A percentile compares a stretch with the other conserved stretches of the same genome.
phyloP scores from a whole-genome alignment of 2,888 invertebrate genomes.

The Lepeophtheirus nordmannii region DNA sequence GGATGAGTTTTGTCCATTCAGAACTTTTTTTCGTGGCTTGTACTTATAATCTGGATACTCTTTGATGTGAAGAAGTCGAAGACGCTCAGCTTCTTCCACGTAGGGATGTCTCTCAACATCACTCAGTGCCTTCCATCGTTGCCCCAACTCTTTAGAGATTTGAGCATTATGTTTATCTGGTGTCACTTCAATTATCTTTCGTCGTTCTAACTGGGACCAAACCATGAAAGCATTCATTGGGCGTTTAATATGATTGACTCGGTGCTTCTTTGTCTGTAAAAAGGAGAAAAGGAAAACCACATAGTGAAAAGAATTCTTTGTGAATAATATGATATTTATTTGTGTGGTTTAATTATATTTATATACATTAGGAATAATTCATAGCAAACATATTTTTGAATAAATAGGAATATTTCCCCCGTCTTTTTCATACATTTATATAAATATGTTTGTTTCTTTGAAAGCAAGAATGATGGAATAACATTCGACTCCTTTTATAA shows the following conservation, averaged over 20 bases:
- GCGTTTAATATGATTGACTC: constrained; percentile 90
- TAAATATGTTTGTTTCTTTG: too few relatives aligned
- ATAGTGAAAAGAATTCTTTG: too few relatives aligned
- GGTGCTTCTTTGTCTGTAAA: constrained; percentile 87
- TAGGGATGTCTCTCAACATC: constrained; percentile 37
- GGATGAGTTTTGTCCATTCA: background rate
- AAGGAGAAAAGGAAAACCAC: constrained; percentile 29
- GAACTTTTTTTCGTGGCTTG: constrained; percentile 68
- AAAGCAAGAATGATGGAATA: too few relatives aligned
- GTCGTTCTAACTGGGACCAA: constrained; percentile 91
- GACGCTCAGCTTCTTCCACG: constrained; percentile 38
- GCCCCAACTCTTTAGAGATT: constrained; percentile 67
- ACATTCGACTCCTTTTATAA: too few relatives aligned
- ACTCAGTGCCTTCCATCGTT: constrained; percentile 26
- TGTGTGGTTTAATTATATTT: too few relatives aligned
- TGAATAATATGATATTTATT: too few relatives aligned
- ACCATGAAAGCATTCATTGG: constrained; percentile 99
- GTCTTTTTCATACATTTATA: too few relatives aligned
- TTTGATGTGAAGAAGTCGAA: constrained; percentile 41
- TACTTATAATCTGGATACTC: constrained; percentile 96
- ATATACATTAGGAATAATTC: too few relatives aligned
- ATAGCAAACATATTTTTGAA: too few relatives aligned
- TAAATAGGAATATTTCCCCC: too few relatives aligned
- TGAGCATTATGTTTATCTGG: constrained; percentile 98
- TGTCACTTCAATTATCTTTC: constrained; percentile 85